These are phyloP conservation scores for Etia nguti DNA, from an alignment of 2,113 vertebrate species.

Conservation along the genomic window DNA sequence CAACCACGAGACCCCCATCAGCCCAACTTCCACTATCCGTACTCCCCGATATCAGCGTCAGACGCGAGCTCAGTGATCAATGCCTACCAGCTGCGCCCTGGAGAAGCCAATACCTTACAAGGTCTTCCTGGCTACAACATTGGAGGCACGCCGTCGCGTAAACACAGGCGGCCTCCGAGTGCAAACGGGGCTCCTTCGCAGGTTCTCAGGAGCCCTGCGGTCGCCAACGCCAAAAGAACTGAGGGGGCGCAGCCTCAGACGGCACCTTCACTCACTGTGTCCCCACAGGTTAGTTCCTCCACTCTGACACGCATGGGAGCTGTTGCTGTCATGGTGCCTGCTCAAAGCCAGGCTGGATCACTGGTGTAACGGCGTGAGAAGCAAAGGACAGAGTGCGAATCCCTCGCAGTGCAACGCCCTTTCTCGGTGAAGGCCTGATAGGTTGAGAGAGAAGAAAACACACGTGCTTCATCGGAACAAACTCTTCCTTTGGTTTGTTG, in stretches of 20 bases:
- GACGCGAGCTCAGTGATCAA: constrained; percentile 71
- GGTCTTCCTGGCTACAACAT: constrained; percentile 75
- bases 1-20: constrained; percentile 59
- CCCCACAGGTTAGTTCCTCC: constrained; percentile 59
- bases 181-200: constrained; percentile 56
- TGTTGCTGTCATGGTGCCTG: constrained; percentile 80
- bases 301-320: constrained; percentile 76
- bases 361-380: constrained; percentile 72
- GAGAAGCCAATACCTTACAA: constrained; percentile 64
- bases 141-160: constrained; percentile 42
- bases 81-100: constrained; percentile 66
- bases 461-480: constrained; percentile 1
- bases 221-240: constrained; percentile 57
- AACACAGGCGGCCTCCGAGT: constrained; percentile 42
- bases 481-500: neutral
- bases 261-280: constrained; percentile 27
- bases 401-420: constrained; percentile 21
- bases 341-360: constrained; percentile 83
- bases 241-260: constrained; percentile 73
- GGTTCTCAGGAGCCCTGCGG: constrained; percentile 13
- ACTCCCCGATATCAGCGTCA: constrained; percentile 56
- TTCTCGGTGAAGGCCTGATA: neutral
- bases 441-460: neutral
- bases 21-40: constrained; percentile 62
- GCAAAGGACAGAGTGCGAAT: neutral